phyloP scores from a whole-genome alignment of 2,888 invertebrate genomes.

The Chrysotoxum bicinctum region DNA sequence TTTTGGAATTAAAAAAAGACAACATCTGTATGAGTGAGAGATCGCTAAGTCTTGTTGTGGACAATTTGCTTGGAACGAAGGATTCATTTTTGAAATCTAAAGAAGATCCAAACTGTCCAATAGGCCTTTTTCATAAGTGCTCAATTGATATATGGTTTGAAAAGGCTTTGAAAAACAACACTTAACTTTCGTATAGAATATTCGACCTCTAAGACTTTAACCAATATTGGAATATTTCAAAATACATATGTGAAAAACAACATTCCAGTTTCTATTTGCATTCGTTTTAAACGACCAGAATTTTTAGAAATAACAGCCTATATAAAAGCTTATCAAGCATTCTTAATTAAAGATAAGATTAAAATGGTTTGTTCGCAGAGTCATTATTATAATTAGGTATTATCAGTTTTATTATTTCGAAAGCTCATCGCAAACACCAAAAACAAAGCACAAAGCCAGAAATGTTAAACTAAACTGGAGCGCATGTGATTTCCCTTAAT shows the following conservation, averaged over 20 bases:
- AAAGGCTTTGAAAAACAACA: neutral
- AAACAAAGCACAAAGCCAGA: neutral
- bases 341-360: neutral
- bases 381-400: neutral
- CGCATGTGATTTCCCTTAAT: conserved; percentile 14
- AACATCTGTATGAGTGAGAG: conserved; percentile 7
- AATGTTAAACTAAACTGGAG: neutral
- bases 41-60: neutral
- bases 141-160: neutral
- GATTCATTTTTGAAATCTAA: neutral
- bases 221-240: neutral
- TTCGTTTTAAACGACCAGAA: neutral
- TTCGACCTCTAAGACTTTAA: too few relatives aligned
- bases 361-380: neutral
- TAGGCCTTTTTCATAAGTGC: neutral
- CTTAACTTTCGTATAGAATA: neutral
- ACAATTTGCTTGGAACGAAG: neutral
- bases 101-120: neutral
- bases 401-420: conserved; percentile 10
- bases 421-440: neutral
- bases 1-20: neutral
- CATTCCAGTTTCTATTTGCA: neutral
- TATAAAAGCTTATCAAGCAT: conserved; percentile 1
- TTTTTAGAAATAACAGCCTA: neutral
- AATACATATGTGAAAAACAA: neutral